Conservation (phyloP, 2,888 invertebrate genomes). For the Syrphus vitripennis region DNA sequence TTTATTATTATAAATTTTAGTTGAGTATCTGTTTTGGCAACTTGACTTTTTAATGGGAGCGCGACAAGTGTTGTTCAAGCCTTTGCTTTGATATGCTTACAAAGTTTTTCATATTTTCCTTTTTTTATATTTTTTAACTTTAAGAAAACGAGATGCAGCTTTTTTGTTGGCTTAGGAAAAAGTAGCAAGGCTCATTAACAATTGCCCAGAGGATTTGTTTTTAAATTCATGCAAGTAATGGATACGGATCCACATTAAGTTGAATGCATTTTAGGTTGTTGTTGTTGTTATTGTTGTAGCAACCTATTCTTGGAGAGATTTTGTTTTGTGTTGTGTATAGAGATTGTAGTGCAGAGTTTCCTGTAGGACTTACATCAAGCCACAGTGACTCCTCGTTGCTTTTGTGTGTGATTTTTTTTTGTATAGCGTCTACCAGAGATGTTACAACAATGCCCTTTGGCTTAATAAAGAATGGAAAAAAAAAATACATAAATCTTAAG, state of each 20-base stretch:
- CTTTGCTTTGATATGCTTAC: constrained; percentile 14
- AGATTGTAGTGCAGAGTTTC: constrained; percentile 6
- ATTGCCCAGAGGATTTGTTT: constrained; percentile 17
- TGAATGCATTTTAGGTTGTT: neutral
- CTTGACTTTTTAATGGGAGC: constrained; percentile 66
- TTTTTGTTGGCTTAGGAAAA: neutral
- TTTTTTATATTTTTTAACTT: neutral
- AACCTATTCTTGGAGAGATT: neutral
- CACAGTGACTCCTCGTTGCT: neutral
- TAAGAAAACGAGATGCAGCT: neutral
- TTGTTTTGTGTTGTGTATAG: neutral
- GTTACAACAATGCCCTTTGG: constrained; percentile 1
- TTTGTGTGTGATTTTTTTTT: neutral
- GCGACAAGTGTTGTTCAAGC: constrained; percentile 50
- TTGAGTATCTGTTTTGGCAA: constrained; percentile 62
- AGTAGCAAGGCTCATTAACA: constrained; percentile 3
- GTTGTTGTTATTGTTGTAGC: neutral
- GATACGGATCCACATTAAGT: neutral
- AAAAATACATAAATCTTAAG: neutral
- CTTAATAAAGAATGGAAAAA: neutral
- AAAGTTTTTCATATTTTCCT: neutral
- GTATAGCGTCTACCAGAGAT: neutral
- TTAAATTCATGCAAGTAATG: constrained; percentile 12
- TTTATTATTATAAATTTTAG: neutral
- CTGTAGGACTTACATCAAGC: constrained; percentile 5